Base-by-base conservation (phyloP, 2,113 vertebrate genomes). In the Nerophis ophidion region DNA sequence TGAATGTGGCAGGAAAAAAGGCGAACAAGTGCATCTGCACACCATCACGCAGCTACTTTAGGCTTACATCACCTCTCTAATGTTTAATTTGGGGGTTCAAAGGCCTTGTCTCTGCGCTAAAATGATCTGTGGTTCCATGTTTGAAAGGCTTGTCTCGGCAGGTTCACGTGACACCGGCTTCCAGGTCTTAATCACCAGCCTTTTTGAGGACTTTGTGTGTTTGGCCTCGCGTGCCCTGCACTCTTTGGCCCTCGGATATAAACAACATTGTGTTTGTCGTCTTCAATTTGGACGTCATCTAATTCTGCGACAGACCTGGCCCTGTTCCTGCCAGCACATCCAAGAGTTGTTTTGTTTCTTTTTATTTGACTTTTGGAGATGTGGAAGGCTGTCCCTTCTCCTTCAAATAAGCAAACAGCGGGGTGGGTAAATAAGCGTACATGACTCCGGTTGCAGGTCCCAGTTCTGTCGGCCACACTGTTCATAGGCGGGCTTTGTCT, bases 241-340 rank as follows among this genome's bases (percentile, higher is more conserved):
- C 54, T 16, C 52, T 60, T 67, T 57, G 58, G 72, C 80, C 54
- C 53, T 35, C 61, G 70, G 45, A 72, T 72, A 71, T 81, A 85
- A 86, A 83, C 84, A 84, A 80, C 73, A 84, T 84, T 83, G 75
- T 81, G 76, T 84, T 87, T 85, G 84, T 87, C 88, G 84, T 81
- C 65, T 85, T 74, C 65, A 71, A 86, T 89, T 88, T 85, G 11
- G 51, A 26, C 52, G 58, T 57, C 56, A 51, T 73, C 78, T n/a
- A 66, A 65, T 81, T 86, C 72, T 77, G 70, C 66, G 83, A 84
- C 87, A 88, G 74, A 79, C 60, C 73, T 56, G 10, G 53, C 77
- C 86, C 77, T 87, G 80, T 85, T 86, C 63, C 73, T 71, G 77
- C 82, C 75, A 61, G 67, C 40, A 40, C 61, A 56, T 46, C 72